phyloP scores from a whole-genome alignment of 2,888 invertebrate genomes.

The Autographa gamma region DNA sequence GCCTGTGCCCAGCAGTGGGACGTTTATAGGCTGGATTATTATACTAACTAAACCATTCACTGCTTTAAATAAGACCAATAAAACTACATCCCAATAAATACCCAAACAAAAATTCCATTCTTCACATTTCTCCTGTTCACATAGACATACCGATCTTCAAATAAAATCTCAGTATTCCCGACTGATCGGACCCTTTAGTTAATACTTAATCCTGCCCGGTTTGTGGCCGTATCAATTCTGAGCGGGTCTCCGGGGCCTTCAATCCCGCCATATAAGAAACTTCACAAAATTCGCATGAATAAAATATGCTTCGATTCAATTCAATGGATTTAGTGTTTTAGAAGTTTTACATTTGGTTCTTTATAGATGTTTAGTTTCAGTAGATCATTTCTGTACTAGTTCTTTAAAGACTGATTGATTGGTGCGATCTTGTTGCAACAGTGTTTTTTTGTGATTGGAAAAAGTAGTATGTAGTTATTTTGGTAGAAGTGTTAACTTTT shows the following conservation, averaged over 20 bases:
- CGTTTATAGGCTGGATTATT: too few relatives aligned
- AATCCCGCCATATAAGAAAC: constrained; percentile 29
- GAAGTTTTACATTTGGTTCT: background rate
- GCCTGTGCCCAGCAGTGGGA: too few relatives aligned
- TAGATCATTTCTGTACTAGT: too few relatives aligned
- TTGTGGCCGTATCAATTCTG: constrained; percentile 28
- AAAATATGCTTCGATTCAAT: constrained; percentile 41
- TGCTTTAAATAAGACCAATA: too few relatives aligned
- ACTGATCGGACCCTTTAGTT: constrained; percentile 23
- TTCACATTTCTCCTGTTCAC: background rate
- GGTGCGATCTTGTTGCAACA: too few relatives aligned
- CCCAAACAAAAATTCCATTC: background rate
- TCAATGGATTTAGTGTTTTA: constrained; percentile 15
- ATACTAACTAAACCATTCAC: too few relatives aligned
- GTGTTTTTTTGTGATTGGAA: too few relatives aligned
- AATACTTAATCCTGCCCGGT: constrained; percentile 30
- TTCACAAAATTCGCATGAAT: constrained; percentile 45
- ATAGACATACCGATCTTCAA: background rate
- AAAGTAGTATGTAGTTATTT: too few relatives aligned
- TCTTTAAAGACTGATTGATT: too few relatives aligned
- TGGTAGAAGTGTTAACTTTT: too few relatives aligned
- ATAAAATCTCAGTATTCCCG: constrained; percentile 8
- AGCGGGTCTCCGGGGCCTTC: constrained; percentile 32
- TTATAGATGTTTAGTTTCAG: background rate
- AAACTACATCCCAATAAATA: background rate